phyloP scores from a whole-genome alignment of 2,888 invertebrate species.

The Panorpa germanica region DNA sequence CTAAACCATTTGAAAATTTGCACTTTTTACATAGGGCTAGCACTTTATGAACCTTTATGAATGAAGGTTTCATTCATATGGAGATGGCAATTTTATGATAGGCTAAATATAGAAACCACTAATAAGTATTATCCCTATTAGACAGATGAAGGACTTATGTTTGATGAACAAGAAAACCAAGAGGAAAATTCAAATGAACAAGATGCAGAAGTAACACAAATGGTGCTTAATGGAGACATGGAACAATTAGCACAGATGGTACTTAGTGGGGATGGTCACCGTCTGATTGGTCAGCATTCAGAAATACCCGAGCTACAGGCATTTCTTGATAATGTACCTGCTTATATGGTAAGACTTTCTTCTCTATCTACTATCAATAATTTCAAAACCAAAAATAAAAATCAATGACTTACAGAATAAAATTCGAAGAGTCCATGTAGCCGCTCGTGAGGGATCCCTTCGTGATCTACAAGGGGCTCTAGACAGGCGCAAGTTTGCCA shows the following conservation, averaged over 20 bases:
- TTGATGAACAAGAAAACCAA: neutral
- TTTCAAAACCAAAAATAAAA: too few species aligned
- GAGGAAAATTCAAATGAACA: conserved; percentile 26
- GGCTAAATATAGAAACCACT: too few species aligned
- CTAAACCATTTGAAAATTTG: too few species aligned
- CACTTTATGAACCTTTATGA: too few species aligned
- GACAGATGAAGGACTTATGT: too few species aligned
- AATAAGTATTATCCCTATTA: too few species aligned
- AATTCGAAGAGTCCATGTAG: conserved; percentile 74
- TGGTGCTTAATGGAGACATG: conserved; percentile 62
- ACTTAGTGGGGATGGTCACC: conserved; percentile 70
- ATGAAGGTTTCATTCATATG: too few species aligned
- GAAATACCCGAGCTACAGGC: conserved; percentile 64
- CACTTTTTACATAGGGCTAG: too few species aligned
- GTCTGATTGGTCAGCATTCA: conserved; percentile 48
- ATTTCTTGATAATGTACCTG: conserved; percentile 72
- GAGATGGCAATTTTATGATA: too few species aligned
- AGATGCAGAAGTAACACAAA: conserved; percentile 42
- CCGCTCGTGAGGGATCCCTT: conserved; percentile 68
- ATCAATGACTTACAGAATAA: conserved; percentile 52
- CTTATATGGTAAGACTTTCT: conserved; percentile 52
- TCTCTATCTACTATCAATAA: too few species aligned
- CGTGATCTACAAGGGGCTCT: conserved; percentile 68
- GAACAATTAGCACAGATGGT: conserved; percentile 79
- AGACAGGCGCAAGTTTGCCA: conserved; percentile 78